These are phyloP conservation scores for Lepus townsendii DNA, from an alignment of 2,797 vertebrate species.

Conservation along the genomic window DNA sequence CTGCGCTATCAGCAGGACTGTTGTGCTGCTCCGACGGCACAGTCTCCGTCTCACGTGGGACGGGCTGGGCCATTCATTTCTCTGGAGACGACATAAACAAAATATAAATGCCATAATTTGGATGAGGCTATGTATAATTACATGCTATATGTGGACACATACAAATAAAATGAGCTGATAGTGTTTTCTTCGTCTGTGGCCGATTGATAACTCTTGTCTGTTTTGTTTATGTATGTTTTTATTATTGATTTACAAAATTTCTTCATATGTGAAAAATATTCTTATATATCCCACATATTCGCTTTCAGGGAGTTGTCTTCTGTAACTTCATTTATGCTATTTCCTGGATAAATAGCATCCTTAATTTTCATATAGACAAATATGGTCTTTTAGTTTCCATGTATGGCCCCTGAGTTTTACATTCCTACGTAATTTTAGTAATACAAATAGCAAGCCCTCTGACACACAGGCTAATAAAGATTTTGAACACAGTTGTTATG, in stretches of 20 bases:
- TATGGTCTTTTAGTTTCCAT: background rate
- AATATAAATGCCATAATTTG: background rate
- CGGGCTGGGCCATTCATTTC: background rate
- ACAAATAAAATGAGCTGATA: background rate
- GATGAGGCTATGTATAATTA: background rate
- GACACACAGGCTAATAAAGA: background rate
- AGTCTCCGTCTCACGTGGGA: background rate
- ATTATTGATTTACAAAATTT: background rate
- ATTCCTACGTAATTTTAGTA: background rate
- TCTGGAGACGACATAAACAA: background rate
- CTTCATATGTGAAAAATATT: background rate
- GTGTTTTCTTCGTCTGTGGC: background rate
- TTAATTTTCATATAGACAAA: background rate
- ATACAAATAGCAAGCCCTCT: background rate
- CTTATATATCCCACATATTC: background rate
- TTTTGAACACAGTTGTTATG: background rate
- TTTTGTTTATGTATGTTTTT: background rate
- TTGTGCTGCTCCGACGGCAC: too few relatives aligned
- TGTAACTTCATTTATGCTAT: background rate
- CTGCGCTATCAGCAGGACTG: too few relatives aligned
- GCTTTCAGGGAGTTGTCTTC: background rate
- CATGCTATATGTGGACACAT: background rate
- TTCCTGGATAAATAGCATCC: background rate
- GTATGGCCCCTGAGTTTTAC: background rate
- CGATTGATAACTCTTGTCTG: background rate